phyloP scores from a whole-genome alignment of 2,888 invertebrate genomes.

The Bimastos eiseni region DNA sequence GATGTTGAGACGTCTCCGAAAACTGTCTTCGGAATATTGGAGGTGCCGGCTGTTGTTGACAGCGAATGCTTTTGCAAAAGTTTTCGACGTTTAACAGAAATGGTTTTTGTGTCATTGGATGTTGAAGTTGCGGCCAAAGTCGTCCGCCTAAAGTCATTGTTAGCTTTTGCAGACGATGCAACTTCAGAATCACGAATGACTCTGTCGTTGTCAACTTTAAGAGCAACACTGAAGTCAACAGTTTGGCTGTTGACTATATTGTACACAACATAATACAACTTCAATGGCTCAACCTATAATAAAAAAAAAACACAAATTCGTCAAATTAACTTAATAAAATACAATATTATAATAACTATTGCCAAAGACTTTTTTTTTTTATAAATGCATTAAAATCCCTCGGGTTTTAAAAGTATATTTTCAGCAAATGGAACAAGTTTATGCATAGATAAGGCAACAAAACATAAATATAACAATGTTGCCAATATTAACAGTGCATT shows the following conservation, averaged over 20 bases:
- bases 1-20: not conserved
- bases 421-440: too few relatives aligned
- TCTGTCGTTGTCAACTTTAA: conserved; percentile 1
- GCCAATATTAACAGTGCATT: too few relatives aligned
- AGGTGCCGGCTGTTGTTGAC: not conserved
- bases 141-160: not conserved
- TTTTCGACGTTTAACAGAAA: not conserved
- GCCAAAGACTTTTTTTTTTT: not conserved
- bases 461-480: too few relatives aligned
- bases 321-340: not conserved
- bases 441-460: too few relatives aligned
- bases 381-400: too few relatives aligned
- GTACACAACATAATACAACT: conserved; percentile 34
- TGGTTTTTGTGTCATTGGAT: not conserved
- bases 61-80: not conserved
- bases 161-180: not conserved
- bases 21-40: not conserved
- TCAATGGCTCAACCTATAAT: conserved; percentile 31
- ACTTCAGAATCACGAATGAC: not conserved
- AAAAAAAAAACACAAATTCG: not conserved
- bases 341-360: not conserved
- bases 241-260: not conserved
- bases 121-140: not conserved
- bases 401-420: too few relatives aligned
- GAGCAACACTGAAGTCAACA: not conserved